Conservation (phyloP, 2,797 vertebrate genomes). For the Alcedo atthis region DNA sequence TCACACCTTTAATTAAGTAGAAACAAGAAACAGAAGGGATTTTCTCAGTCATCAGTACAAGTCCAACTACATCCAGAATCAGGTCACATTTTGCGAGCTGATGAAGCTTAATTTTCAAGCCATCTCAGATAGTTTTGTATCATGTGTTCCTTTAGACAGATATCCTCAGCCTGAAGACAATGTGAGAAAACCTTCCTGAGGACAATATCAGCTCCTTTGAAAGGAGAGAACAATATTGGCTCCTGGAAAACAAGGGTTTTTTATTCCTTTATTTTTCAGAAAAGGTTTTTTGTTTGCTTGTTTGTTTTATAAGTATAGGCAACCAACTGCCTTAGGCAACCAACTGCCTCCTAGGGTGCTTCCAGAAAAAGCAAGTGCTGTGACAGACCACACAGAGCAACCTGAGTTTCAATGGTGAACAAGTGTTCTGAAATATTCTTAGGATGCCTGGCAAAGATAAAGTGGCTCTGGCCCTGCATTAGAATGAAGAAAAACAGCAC, state of each 20-base stretch:
- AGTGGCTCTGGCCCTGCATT: neutral
- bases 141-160: neutral
- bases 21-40: neutral
- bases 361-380: neutral
- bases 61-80: neutral
- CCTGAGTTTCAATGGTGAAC: neutral
- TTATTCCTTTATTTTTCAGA: rapidly evolving
- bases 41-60: neutral
- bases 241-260: neutral
- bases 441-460: neutral
- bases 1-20: neutral
- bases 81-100: neutral
- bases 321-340: neutral
- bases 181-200: neutral
- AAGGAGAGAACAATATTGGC: neutral
- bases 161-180: neutral
- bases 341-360: neutral
- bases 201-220: neutral
- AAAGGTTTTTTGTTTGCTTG: neutral
- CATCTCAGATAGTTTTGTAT: neutral
- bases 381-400: neutral
- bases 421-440: neutral
- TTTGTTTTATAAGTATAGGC: neutral
- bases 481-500: neutral
- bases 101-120: neutral